Percentiles rank a stretch among this genome's conserved stretches.
Conservation (phyloP, 2,113 vertebrate genomes). For the Catharus bicknelli region DNA sequence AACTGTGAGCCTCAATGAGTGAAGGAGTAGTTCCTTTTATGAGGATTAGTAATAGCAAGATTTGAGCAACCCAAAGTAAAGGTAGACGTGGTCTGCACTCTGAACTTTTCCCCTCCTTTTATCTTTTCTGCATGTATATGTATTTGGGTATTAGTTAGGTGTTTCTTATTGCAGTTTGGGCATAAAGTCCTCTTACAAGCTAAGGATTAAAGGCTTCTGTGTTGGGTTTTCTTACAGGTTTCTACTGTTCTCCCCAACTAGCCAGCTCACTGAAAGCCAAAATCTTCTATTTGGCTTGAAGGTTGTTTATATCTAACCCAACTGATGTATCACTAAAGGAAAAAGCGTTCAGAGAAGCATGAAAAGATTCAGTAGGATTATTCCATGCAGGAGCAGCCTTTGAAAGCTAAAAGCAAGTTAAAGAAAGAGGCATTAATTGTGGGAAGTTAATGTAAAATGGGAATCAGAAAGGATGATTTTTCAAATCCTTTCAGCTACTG, state of each 20-base stretch:
- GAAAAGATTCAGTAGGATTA: conserved; percentile 5
- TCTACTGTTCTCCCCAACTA: not conserved
- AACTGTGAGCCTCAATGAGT: not conserved
- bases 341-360: not conserved
- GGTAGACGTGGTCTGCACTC: not conserved
- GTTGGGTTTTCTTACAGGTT: not conserved
- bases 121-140: not conserved
- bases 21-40: not conserved
- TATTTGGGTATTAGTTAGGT: not conserved
- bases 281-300: not conserved
- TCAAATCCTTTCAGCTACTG: not conserved
- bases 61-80: not conserved
- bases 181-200: not conserved
- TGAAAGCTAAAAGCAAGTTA: not conserved
- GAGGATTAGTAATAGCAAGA: not conserved
- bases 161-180: not conserved
- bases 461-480: not conserved
- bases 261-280: not conserved
- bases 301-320: not conserved
- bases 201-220: not conserved
- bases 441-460: conserved; percentile 12
- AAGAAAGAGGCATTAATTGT: conserved; percentile 21
- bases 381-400: not conserved
- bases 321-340: not conserved
- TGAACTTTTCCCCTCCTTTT: not conserved